A percentile compares a stretch with the other conserved stretches of the same genome.
Conservation (phyloP, 2,888 invertebrate species). For the Amblyjoppa proteus region DNA sequence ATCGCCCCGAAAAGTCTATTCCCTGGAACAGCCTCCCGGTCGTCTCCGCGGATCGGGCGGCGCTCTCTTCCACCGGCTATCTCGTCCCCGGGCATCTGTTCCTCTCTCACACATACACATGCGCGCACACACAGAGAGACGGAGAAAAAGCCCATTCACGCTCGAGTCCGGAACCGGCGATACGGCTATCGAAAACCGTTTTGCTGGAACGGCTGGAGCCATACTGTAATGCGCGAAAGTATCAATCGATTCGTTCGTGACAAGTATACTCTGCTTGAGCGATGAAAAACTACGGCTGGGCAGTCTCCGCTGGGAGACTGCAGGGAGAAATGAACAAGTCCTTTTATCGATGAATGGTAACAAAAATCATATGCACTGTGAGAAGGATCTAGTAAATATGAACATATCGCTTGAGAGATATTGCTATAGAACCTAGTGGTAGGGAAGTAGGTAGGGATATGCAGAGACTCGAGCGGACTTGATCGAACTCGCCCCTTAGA, state of each 20-base stretch:
- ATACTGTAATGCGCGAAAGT: slow-evolving; percentile 25
- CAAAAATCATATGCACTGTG: neutral
- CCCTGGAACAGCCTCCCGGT: slow-evolving; percentile 26
- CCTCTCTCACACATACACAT: neutral
- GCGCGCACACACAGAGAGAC: neutral
- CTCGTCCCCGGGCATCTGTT: slow-evolving; percentile 5
- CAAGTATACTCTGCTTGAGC: neutral
- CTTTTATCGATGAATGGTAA: neutral
- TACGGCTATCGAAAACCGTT: slow-evolving; percentile 60
- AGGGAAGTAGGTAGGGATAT: too few relatives aligned
- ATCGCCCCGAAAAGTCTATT: slow-evolving; percentile 66
- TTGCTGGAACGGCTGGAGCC: slow-evolving; percentile 47
- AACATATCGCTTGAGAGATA: too few relatives aligned
- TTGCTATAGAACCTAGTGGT: too few relatives aligned
- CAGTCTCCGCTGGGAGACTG: neutral
- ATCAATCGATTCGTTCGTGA: slow-evolving; percentile 33
- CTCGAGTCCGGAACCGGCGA: slow-evolving; percentile 14
- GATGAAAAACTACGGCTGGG: neutral
- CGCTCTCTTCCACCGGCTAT: slow-evolving; percentile 25
- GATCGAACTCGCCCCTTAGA: too few relatives aligned
- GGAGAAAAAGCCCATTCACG: slow-evolving; percentile 32
- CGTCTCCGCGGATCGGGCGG: neutral
- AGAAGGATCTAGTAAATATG: too few relatives aligned
- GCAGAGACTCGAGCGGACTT: too few relatives aligned
- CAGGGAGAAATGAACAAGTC: neutral